Percentiles rank a stretch among this genome's conserved stretches.
Evolutionary conservation across 2,113 vertebrate genomes (phyloP).

Genomic region (Macquaria ambigua): DNA sequence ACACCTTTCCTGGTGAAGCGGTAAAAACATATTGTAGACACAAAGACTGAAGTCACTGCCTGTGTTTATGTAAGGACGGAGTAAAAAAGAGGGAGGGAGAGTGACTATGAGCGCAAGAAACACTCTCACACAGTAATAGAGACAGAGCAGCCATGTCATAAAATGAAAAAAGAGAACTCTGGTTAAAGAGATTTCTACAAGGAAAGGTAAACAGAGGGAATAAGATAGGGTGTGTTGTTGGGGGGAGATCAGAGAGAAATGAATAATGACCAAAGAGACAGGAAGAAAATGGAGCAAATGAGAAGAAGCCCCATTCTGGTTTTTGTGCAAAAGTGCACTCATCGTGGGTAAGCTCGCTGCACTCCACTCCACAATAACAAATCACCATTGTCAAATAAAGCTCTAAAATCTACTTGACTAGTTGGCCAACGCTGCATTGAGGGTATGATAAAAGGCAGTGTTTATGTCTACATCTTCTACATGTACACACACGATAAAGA

Average conservation of each 20-base stretch:
- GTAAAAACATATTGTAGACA: constrained; percentile 53
- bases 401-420: constrained; percentile 34
- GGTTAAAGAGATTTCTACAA: constrained; percentile 41
- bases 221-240: constrained; percentile 47
- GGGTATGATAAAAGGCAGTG: constrained; percentile 70
- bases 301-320: constrained; percentile 56
- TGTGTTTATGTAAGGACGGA: constrained; percentile 51
- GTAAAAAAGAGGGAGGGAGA: background rate
- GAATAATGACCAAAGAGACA: constrained; percentile 51
- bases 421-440: constrained; percentile 13
- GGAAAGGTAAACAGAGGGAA: constrained; percentile 69
- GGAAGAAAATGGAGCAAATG: constrained; percentile 65
- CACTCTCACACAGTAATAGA: constrained; percentile 32
- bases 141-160: constrained; percentile 19
- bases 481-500: constrained; percentile 74
- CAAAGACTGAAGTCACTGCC: constrained; percentile 5
- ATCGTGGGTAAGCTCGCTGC: constrained; percentile 9
- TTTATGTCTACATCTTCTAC: constrained; percentile 60
- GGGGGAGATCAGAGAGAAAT: constrained; percentile 70
- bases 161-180: constrained; percentile 27
- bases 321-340: constrained; percentile 51
- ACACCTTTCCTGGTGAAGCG: constrained; percentile 52
- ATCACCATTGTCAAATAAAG: constrained; percentile 78
- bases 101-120: constrained; percentile 30
- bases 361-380: constrained; percentile 66